phyloP scores from a whole-genome alignment of 2,113 vertebrate genomes.

The Muscicapa adusta region DNA sequence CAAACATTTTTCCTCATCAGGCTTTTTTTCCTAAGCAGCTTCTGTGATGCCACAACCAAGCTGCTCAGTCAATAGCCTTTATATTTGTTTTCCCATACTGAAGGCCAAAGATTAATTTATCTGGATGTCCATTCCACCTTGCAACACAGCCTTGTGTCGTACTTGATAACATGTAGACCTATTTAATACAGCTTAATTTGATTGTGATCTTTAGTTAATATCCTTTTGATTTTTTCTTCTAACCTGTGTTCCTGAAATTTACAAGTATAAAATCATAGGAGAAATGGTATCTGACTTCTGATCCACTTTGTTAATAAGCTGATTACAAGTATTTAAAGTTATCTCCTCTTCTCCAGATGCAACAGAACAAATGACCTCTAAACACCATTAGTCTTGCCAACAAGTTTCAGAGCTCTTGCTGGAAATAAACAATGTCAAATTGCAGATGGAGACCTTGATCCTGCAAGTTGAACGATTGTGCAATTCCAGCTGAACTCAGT shows the following conservation, averaged over 20 bases:
- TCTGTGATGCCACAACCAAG: neutral
- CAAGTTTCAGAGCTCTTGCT: neutral
- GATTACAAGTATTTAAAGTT: slow-evolving; percentile 60
- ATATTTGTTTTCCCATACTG: neutral
- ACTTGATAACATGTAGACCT: neutral
- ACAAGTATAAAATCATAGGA: slow-evolving; percentile 39
- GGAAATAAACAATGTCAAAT: slow-evolving; percentile 15
- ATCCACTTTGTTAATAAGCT: slow-evolving; percentile 53
- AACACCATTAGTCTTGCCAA: neutral
- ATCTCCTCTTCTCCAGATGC: slow-evolving; percentile 40
- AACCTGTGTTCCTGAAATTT: slow-evolving; percentile 23
- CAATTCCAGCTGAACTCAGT: neutral
- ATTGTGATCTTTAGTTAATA: slow-evolving; percentile 49
- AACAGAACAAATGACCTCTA: slow-evolving; percentile 30
- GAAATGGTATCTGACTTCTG: slow-evolving; percentile 44
- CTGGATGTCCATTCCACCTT: neutral
- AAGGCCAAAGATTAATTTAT: slow-evolving; percentile 52
- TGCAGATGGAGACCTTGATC: neutral
- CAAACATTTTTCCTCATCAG: neutral
- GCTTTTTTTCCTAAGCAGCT: slow-evolving; percentile 6
- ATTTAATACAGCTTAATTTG: slow-evolving; percentile 55
- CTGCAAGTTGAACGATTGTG: rapidly evolving
- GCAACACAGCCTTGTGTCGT: slow-evolving; percentile 8
- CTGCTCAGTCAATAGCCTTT: slow-evolving; percentile 10
- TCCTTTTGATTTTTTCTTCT: slow-evolving; percentile 40